Evolutionary conservation across 2,797 vertebrate genomes (phyloP).

Genomic region (Silurus aristotelis): DNA sequence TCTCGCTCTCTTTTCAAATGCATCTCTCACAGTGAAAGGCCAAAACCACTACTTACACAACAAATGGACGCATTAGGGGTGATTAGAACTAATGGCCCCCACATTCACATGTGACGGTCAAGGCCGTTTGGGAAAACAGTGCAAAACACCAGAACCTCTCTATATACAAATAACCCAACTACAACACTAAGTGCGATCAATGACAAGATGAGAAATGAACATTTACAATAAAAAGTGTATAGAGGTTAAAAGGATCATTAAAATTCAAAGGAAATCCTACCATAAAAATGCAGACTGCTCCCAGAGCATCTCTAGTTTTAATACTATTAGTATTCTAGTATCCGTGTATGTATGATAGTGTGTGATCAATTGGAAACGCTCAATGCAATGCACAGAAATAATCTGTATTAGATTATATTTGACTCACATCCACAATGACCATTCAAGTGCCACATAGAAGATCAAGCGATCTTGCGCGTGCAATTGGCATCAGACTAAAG

Average conservation of each 20-base stretch:
- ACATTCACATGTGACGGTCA: constrained; percentile 74
- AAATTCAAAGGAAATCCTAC: background rate
- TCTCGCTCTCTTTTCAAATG: constrained; percentile 73
- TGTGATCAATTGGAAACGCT: background rate
- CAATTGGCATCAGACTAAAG: background rate
- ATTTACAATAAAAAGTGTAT: background rate
- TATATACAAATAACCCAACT: constrained; percentile 32
- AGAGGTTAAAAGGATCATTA: background rate
- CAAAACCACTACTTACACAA: constrained; percentile 77
- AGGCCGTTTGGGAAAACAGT: constrained; percentile 68
- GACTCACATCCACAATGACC: background rate
- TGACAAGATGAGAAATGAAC: background rate
- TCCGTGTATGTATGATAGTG: background rate
- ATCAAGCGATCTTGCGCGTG: background rate
- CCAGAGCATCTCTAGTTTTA: background rate
- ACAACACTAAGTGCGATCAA: background rate
- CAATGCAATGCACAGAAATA: background rate
- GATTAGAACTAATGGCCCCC: constrained; percentile 77
- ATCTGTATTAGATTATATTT: background rate
- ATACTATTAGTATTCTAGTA: background rate
- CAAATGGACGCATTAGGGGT: constrained; percentile 77
- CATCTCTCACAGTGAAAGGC: constrained; percentile 63
- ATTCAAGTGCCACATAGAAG: background rate
- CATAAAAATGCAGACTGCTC: background rate
- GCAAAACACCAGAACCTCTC: constrained; percentile 62